phyloP scores from a whole-genome alignment of 2,888 invertebrate genomes.

The Xestia sexstrigata region DNA sequence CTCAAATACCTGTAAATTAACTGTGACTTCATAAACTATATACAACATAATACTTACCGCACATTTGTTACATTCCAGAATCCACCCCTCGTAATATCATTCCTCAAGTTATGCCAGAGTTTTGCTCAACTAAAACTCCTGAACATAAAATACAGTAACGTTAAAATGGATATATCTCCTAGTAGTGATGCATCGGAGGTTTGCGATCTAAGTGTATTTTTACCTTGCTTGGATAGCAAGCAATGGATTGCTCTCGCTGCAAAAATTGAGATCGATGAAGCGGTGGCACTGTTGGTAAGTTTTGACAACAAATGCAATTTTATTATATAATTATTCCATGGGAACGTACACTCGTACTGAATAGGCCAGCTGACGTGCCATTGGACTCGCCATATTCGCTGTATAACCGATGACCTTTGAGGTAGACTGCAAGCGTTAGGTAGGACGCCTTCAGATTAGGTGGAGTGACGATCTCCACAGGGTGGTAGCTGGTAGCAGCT shows the following conservation, averaged over 20 bases:
- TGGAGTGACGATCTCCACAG: neutral
- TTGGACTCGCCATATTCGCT: neutral
- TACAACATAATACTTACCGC: neutral
- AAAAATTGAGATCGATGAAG: slow-evolving; percentile 73
- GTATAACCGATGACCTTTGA: neutral
- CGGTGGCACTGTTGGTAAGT: slow-evolving; percentile 80
- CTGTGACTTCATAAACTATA: neutral
- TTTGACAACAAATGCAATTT: neutral
- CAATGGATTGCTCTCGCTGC: slow-evolving; percentile 79
- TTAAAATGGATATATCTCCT: slow-evolving; percentile 72
- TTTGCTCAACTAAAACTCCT: slow-evolving; percentile 83
- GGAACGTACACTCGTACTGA: neutral
- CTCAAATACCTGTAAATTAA: neutral
- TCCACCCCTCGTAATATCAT: slow-evolving; percentile 74
- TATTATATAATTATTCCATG: neutral
- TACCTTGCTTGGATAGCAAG: slow-evolving; percentile 79
- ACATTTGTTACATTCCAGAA: slow-evolving; percentile 77
- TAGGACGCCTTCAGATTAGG: neutral
- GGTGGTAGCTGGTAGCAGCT: neutral
- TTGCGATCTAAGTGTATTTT: slow-evolving; percentile 77
- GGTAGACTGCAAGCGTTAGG: neutral
- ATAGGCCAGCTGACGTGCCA: neutral
- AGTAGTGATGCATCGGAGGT: slow-evolving; percentile 65
- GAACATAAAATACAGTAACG: slow-evolving; percentile 83
- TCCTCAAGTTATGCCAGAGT: slow-evolving; percentile 79